These are phyloP conservation scores for Channallabes apus DNA, from an alignment of 2,797 vertebrate genomes.

Conservation along the genomic window DNA sequence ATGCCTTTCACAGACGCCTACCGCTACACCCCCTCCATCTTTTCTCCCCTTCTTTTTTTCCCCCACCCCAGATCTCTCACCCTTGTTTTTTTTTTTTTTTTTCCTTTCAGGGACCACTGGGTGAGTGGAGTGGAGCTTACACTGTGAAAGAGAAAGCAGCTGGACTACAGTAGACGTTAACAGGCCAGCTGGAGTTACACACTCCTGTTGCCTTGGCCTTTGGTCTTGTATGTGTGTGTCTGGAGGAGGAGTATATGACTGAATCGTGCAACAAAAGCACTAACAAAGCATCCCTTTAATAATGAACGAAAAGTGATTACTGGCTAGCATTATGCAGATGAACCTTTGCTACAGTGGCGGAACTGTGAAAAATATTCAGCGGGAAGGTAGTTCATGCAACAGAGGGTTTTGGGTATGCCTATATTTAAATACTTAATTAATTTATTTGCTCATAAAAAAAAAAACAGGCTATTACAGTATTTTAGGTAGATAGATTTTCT, in stretches of 20 bases:
- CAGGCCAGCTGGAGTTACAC: constrained; percentile 38
- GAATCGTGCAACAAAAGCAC: constrained; percentile 18
- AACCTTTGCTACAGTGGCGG: constrained; percentile 1
- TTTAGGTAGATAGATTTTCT: neutral
- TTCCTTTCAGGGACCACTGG: constrained; percentile 33
- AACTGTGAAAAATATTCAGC: constrained; percentile 21
- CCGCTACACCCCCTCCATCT: constrained; percentile 35
- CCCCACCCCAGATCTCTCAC: constrained; percentile 13
- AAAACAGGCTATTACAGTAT: neutral
- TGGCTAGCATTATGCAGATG: constrained; percentile 21
- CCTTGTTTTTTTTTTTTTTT: neutral
- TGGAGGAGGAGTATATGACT: neutral
- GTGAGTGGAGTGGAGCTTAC: constrained; percentile 32
- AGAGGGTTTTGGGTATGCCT: neutral
- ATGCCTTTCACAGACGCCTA: constrained; percentile 64
- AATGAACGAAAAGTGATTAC: constrained; percentile 14
- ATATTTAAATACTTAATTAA: constrained; percentile 9
- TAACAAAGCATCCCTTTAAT: constrained; percentile 28
- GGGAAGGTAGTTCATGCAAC: neutral
- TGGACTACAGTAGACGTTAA: constrained; percentile 44
- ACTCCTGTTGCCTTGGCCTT: constrained; percentile 17
- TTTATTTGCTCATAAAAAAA: neutral
- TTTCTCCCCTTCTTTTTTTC: neutral
- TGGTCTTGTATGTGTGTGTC: neutral
- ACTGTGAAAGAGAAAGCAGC: constrained; percentile 44